phyloP scores from a whole-genome alignment of 2,797 vertebrate genomes.

The Sebastes glaucus region DNA sequence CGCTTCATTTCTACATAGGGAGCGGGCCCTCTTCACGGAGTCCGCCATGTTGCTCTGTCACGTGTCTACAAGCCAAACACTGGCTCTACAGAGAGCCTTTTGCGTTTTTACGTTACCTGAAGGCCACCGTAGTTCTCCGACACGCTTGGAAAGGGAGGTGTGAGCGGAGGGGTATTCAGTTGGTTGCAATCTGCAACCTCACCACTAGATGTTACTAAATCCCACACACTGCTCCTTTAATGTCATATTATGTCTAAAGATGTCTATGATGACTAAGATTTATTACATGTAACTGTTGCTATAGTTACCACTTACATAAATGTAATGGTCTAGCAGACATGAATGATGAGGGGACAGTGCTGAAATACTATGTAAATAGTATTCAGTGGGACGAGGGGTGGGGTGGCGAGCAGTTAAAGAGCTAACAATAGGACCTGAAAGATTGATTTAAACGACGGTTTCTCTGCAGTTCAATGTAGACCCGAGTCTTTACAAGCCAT shows the following conservation, averaged over 20 bases:
- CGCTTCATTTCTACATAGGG: background rate
- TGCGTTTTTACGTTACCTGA: background rate
- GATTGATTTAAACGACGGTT: background rate
- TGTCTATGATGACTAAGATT: slow-evolving; percentile 13
- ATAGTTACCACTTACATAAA: slow-evolving; percentile 37
- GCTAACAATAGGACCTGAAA: background rate
- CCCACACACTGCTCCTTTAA: background rate
- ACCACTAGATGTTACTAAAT: background rate
- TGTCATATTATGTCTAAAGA: slow-evolving; percentile 16
- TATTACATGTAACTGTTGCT: slow-evolving; percentile 34
- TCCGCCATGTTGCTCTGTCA: background rate
- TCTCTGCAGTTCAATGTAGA: background rate
- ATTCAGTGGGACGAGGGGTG: background rate
- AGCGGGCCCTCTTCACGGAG: background rate
- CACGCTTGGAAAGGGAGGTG: background rate
- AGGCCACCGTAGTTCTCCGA: background rate
- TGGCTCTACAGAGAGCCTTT: background rate
- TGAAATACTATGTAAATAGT: background rate
- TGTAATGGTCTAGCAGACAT: background rate
- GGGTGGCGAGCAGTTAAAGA: background rate
- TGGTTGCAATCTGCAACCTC: background rate
- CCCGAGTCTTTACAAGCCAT: background rate
- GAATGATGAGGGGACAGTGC: background rate
- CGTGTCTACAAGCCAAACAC: background rate
- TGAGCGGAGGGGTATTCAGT: background rate